Evolutionary conservation across 2,797 vertebrate genomes (phyloP).

Genomic region (Enteromius thamalakanensis): DNA sequence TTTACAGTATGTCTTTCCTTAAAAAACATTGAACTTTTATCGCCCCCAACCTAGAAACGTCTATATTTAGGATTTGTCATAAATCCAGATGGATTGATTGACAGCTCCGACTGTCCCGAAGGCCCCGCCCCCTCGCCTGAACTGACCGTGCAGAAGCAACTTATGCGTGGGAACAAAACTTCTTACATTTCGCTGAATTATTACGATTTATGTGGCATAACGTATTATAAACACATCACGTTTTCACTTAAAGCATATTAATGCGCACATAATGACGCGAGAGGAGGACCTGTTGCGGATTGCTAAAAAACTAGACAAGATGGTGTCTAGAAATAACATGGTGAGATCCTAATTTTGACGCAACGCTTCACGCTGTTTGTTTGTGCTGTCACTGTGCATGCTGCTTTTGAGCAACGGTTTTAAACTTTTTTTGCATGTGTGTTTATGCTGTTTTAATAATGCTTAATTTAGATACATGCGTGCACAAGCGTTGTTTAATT

Average conservation of each 20-base stretch:
- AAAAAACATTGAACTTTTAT: constrained; percentile 57
- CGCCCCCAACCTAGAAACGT: constrained; percentile 47
- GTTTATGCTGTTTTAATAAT: not conserved
- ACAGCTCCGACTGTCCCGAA: constrained; percentile 59
- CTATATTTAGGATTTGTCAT: constrained; percentile 80
- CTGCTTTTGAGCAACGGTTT: not conserved
- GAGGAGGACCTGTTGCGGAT: constrained; percentile 91
- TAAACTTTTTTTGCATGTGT: not conserved
- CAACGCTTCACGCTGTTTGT: constrained; percentile 40
- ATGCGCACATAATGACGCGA: constrained; percentile 83
- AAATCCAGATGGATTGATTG: constrained; percentile 68
- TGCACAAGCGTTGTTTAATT: constrained; percentile 49
- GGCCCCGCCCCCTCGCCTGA: constrained; percentile 75
- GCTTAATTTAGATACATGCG: not conserved
- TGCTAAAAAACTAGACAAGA: constrained; percentile 93
- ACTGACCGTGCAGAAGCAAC: constrained; percentile 70
- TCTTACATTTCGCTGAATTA: constrained; percentile 51
- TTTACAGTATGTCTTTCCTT: not conserved
- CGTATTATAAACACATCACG: not conserved
- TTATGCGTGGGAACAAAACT: constrained; percentile 65
- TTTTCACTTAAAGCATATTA: constrained; percentile 53
- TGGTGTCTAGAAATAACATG: constrained; percentile 93
- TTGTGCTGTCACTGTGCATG: not conserved
- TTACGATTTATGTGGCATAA: constrained; percentile 28
- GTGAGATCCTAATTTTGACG: constrained; percentile 81